Percentiles rank a stretch among this genome's conserved stretches.
Conservation (phyloP, 1,140 invertebrate species). For the Eufriesea mexicana region DNA sequence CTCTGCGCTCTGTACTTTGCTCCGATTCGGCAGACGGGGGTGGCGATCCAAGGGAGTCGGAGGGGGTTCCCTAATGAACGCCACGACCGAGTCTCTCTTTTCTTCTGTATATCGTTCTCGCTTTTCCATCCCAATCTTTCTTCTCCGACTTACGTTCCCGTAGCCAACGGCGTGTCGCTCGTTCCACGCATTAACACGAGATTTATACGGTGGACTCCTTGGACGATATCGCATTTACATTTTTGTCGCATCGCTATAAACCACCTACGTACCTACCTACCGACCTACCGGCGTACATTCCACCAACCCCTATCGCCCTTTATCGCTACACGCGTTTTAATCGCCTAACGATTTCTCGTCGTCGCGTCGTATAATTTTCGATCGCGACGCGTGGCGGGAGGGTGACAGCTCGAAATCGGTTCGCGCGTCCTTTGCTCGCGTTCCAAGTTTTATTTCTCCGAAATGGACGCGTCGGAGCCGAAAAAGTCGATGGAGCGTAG, state of each 20-base stretch:
- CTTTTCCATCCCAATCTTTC: constrained; percentile 39
- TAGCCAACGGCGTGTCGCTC: constrained; percentile 71
- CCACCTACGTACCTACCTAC: constrained; percentile 68
- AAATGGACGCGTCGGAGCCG: background rate
- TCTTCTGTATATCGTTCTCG: constrained; percentile 47
- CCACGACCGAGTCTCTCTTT: constrained; percentile 70
- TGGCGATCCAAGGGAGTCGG: constrained; percentile 67
- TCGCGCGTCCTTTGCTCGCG: background rate
- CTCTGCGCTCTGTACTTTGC: constrained; percentile 37
- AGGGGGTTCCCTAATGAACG: constrained; percentile 76
- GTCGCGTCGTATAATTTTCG: background rate
- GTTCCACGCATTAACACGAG: constrained; percentile 79
- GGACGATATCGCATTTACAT: constrained; percentile 82
- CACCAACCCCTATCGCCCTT: constrained; percentile 43
- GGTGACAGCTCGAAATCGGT: too few species aligned
- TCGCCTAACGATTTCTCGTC: background rate
- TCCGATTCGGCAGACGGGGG: constrained; percentile 66
- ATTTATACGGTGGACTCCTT: constrained; percentile 79
- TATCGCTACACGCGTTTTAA: background rate
- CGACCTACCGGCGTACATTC: constrained; percentile 36
- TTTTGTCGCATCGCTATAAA: constrained; percentile 82
- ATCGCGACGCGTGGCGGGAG: too few species aligned
- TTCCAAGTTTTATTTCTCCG: background rate
- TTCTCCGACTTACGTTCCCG: constrained; percentile 48
- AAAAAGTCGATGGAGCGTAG: background rate